Evolutionary conservation across 2,797 vertebrate genomes (phyloP), one percentile per base, ranked within the genome.

Genomic region (Lophius americanus): DNA sequence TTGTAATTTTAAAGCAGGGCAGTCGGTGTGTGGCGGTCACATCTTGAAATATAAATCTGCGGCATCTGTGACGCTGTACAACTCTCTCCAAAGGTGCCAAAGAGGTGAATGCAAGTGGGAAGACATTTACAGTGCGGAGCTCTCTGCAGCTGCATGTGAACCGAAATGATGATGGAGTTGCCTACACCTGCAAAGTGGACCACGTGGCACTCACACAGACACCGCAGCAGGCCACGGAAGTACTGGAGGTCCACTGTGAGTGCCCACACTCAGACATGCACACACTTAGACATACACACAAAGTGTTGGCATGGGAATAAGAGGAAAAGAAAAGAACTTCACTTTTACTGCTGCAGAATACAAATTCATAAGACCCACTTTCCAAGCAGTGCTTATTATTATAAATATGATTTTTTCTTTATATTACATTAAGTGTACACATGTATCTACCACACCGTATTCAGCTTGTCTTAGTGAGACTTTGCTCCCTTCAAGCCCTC

Each of bases 161-260:
- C 86, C 93, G 97, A 64, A 95, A 90, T 14, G 97, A 99, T 38
- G 97, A 99, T 35, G 97, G 97, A 23, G 96, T 96, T 81, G 94
- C 95, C 2, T 92, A 98, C 73, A 97, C 96, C 85, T 99, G 98
- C 93, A 95, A 92, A 91, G 98, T 99, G 85, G 97, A 98, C 86
- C 98, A 99, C 1, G 96, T 96, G 78, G 96, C 98, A 10, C 94
- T 98, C 70, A 84, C 94, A 37, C 94, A 96, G 51, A 89, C 95
- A 50, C 95, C 95, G 46, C 96, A 98, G 87, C 95, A 97, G 90
- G 95, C 95, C 85, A 97, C 94, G 61, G 95, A 98, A 91, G 94
- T 96, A 67, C 93, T 99, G 93, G 96, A 99, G 93, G 98, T 99
- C 86, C 98, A 99, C 88, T 99, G 98, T 99, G 94, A 99, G 98